Conservation (phyloP, 2,113 vertebrate species). For the Syngnathus typhle region DNA sequence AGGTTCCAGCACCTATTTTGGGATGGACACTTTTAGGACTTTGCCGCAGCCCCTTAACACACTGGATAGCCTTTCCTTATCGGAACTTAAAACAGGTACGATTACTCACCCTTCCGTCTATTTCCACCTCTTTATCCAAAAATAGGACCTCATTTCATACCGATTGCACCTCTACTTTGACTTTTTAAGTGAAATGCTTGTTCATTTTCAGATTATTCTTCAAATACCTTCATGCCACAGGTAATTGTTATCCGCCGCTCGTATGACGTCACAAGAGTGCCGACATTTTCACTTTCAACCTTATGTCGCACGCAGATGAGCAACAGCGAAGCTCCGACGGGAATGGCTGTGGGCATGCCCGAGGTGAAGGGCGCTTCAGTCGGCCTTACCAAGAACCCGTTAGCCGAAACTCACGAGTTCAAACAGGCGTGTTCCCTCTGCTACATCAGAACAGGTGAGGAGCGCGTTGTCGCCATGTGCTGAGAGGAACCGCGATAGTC, state of each 20-base stretch:
- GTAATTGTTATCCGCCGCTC: conserved; percentile 33
- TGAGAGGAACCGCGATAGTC: too few relatives aligned
- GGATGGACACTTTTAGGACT: conserved; percentile 72
- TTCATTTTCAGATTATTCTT: conserved; percentile 44
- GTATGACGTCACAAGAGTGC: not conserved
- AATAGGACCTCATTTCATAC: too few relatives aligned
- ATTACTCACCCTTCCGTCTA: not conserved
- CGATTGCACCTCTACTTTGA: too few relatives aligned
- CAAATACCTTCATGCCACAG: conserved; percentile 53
- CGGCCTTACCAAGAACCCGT: conserved; percentile 74
- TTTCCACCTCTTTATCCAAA: too few relatives aligned
- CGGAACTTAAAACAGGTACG: conserved; percentile 82
- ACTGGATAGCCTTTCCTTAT: conserved; percentile 79
- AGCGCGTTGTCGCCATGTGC: not conserved
- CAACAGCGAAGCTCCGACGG: conserved; percentile 71
- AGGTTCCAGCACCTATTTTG: conserved; percentile 53
- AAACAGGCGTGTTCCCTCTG: conserved; percentile 87
- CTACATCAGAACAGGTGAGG: conserved; percentile 86
- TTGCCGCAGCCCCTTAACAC: conserved; percentile 70
- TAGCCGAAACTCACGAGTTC: conserved; percentile 90
- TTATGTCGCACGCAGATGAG: conserved; percentile 68
- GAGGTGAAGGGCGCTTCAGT: conserved; percentile 52
- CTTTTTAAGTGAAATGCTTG: not conserved
- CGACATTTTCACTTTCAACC: not conserved
- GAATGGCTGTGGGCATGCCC: conserved; percentile 71